These are phyloP conservation scores for Stenoptilia bipunctidactyla DNA, from an alignment of 2,888 invertebrate genomes.

Conservation along the genomic window DNA sequence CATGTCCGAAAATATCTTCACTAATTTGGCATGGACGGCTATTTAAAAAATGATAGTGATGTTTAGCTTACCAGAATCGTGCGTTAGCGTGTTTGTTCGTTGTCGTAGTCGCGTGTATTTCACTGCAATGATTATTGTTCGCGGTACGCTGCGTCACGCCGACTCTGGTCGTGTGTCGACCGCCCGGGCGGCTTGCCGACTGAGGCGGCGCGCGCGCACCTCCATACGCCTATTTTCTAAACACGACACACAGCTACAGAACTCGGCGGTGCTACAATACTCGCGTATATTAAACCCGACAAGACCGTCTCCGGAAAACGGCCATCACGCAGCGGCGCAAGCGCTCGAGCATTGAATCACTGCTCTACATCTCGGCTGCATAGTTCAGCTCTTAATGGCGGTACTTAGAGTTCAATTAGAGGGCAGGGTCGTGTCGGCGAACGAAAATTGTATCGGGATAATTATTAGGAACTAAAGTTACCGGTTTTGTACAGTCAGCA, in stretches of 20 bases:
- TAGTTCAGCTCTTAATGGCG: too few relatives aligned
- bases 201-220: slow-evolving; percentile 33
- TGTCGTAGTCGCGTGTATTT: slow-evolving; percentile 53
- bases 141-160: slow-evolving; percentile 56
- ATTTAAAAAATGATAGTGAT: neutral
- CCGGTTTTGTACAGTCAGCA: too few relatives aligned
- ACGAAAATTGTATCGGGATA: too few relatives aligned
- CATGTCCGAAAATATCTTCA: slow-evolving; percentile 48
- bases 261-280: neutral
- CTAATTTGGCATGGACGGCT: slow-evolving; percentile 27
- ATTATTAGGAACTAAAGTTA: too few relatives aligned
- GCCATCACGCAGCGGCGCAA: too few relatives aligned
- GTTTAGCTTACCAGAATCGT: slow-evolving; percentile 59
- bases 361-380: too few relatives aligned
- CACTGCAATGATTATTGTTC: slow-evolving; percentile 51
- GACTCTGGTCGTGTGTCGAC: slow-evolving; percentile 70
- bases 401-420: too few relatives aligned
- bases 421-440: too few relatives aligned
- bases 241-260: neutral
- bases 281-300: too few relatives aligned
- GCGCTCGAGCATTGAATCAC: too few relatives aligned
- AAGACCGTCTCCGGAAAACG: too few relatives aligned
- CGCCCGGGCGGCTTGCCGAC: slow-evolving; percentile 70
- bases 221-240: slow-evolving; percentile 6
- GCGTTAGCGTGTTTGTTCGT: slow-evolving; percentile 49